A percentile compares a stretch with the other conserved stretches of the same genome.
Evolutionary conservation across 2,888 invertebrate genomes (phyloP).

Genomic region (Notodonta ziczac): DNA sequence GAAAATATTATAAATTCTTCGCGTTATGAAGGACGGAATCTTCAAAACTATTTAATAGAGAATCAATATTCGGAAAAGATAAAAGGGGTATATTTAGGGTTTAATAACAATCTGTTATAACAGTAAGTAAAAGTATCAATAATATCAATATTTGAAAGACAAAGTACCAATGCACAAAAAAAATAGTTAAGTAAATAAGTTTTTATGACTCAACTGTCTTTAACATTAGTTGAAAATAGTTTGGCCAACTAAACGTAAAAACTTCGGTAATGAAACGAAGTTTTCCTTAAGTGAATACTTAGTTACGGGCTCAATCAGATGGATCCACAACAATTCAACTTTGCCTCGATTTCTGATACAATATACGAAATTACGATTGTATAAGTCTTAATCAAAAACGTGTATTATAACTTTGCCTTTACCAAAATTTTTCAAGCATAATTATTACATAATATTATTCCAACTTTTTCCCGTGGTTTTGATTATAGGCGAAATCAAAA

Average conservation of each 20-base stretch:
- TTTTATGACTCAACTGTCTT: not conserved
- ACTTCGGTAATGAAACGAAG: conserved; percentile 26
- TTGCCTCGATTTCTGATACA: conserved; percentile 16
- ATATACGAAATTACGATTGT: not conserved
- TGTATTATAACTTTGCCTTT: not conserved
- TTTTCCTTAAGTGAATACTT: conserved; percentile 32
- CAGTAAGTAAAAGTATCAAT: not conserved
- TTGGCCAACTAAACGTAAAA: conserved; percentile 15
- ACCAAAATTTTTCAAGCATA: not conserved
- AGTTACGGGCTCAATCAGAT: conserved; percentile 40
- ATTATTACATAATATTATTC: not conserved
- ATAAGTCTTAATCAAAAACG: not conserved
- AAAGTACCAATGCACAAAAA: not conserved
- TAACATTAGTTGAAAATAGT: conserved; percentile 8
- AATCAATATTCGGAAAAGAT: no score
- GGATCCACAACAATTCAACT: conserved; percentile 35
- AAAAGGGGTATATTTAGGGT: no score
- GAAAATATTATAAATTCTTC: no score
- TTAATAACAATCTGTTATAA: no score
- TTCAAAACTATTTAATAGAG: no score
- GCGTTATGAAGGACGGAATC: no score
- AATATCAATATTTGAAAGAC: not conserved
- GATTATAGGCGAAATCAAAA: no score
- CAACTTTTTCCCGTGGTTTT: no score
- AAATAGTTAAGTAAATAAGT: not conserved